Base-by-base conservation (phyloP, 2,797 vertebrate species). In the Acipenser oxyrinchus region DNA sequence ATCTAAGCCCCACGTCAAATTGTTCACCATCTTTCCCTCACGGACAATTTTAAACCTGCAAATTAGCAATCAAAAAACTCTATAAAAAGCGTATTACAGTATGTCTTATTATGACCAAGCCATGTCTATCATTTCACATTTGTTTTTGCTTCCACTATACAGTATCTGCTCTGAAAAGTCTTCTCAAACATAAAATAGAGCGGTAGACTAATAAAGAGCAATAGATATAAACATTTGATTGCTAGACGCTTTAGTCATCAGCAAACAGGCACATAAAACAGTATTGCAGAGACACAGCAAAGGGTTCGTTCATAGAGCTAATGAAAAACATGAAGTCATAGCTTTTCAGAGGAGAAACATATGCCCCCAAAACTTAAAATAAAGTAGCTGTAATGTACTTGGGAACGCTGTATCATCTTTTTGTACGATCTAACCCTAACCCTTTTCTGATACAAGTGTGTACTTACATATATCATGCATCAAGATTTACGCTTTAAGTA, bases 281-380 rank as follows among this genome's bases (percentile, higher is more conserved):
- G 60, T 52, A 51, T 10, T 11, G 63, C 62, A 55, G 65, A 58
- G 53, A 61, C 57, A 53, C 51, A n/a, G 12, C 62, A 12, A 15
- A 72, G 13, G 50, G 11, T 60, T 37, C 52, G 23, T 48, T 64
- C 63, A 62, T 51, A 63, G 48, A 53, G 68, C 62, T 72, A 65
- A 72, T 70, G 51, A 67, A 72, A 72, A 58, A 55, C 68, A 72
- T 67, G 62, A 64, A 59, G 49, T 53, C 12, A 64, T 37, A 37
- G 48, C 59, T n/a, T 62, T 52, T 62, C 12, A 60, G 52, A 53
- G 13, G 52, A 59, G 51, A 23, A 70, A 57, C 57, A 58, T 37
- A 49, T 66, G 68, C 11, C 55, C 55, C 48, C n/a, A 48, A 13
- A 55, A 55, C 60, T 48, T 4, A 62, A 64, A 51, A 60, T 37